phyloP scores from a whole-genome alignment of 2,888 invertebrate genomes.

The Lordiphosa andalusiaca region DNA sequence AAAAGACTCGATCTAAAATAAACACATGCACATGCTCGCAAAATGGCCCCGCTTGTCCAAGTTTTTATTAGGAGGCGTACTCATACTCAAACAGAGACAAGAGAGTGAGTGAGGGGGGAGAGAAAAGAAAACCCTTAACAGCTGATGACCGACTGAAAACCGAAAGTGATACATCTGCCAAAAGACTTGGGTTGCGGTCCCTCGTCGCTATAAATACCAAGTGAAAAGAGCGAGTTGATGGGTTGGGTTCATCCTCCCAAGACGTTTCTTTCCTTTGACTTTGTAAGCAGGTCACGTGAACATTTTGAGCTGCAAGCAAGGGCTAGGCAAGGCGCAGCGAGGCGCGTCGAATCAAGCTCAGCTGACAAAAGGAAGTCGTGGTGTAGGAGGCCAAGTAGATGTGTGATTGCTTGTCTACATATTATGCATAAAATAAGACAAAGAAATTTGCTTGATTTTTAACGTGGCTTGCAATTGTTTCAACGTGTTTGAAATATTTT shows the following conservation, averaged over 20 bases:
- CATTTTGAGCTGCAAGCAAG: constrained; percentile 46
- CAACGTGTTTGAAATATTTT: constrained; percentile 66
- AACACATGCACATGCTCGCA: constrained; percentile 20
- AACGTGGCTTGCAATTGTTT: constrained; percentile 58
- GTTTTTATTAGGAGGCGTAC: constrained; percentile 33
- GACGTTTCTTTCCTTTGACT: constrained; percentile 49
- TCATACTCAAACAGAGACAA: constrained; percentile 5
- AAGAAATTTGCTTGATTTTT: constrained; percentile 54
- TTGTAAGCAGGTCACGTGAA: constrained; percentile 72
- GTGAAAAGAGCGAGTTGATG: background rate
- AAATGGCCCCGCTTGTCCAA: constrained; percentile 8
- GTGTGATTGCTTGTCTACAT: constrained; percentile 57
- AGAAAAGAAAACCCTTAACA: constrained; percentile 24
- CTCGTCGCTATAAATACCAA: constrained; percentile 43
- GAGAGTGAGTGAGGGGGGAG: constrained; percentile 5
- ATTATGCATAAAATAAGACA: constrained; percentile 44
- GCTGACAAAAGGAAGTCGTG: constrained; percentile 33
- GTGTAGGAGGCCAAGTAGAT: constrained; percentile 45
- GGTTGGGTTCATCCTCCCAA: constrained; percentile 40
- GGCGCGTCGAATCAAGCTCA: constrained; percentile 10
- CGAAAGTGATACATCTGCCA: constrained; percentile 66
- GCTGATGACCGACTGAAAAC: constrained; percentile 50
- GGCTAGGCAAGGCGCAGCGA: constrained; percentile 27
- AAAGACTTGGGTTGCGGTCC: constrained; percentile 38
- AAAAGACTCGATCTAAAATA: constrained; percentile 30